phyloP scores from a whole-genome alignment of 2,113 vertebrate genomes.

The Megaceryle torquata region DNA sequence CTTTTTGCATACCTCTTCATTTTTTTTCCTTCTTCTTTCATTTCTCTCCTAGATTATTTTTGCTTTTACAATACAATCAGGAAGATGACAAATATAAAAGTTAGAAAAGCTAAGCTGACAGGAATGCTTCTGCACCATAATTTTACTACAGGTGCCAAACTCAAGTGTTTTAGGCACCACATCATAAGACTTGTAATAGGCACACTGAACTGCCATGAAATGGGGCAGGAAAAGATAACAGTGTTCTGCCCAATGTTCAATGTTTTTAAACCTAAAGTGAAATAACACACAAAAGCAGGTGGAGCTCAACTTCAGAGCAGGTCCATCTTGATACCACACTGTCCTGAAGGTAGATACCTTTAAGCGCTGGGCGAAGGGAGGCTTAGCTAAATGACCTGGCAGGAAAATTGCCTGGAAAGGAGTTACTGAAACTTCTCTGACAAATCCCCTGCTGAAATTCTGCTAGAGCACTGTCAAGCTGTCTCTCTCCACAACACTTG shows the following conservation, averaged over 20 bases:
- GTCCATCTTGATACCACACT: accelerated
- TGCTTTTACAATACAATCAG: background rate
- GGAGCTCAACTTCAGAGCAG: background rate
- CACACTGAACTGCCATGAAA: background rate
- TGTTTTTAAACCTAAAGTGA: background rate
- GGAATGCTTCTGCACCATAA: background rate
- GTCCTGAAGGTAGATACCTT: background rate
- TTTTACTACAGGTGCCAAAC: background rate
- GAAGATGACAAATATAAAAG: background rate
- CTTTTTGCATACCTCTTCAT: background rate
- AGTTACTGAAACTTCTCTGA: background rate
- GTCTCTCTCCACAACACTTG: background rate
- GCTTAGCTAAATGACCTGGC: background rate
- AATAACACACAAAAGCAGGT: background rate
- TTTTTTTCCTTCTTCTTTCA: background rate
- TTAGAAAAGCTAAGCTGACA: background rate
- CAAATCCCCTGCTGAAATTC: background rate
- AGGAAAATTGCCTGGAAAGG: background rate
- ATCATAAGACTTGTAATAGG: background rate
- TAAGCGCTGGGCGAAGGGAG: background rate
- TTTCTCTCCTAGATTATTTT: background rate
- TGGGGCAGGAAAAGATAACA: accelerated
- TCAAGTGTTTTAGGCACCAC: background rate
- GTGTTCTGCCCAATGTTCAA: background rate
- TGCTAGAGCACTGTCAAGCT: background rate